Base-by-base conservation (phyloP, 2,113 vertebrate genomes). In the Pyrgilauda ruficollis region DNA sequence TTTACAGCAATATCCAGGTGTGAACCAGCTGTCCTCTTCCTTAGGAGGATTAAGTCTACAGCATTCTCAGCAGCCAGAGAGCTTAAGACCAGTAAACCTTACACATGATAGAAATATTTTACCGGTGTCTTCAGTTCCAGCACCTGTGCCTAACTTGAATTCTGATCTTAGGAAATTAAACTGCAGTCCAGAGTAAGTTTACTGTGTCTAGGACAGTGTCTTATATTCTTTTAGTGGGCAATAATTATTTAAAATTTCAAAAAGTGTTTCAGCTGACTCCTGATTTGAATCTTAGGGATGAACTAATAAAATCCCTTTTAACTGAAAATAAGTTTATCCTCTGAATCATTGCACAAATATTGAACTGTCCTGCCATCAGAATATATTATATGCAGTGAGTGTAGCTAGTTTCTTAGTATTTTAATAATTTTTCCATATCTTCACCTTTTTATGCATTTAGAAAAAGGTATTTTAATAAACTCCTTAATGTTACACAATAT, bases 181-280 rank as follows among this genome's bases (percentile, higher is more conserved):
- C 98, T 99, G 99, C 97, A 99, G 98, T 96, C 98, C 99, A 46
- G 98, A 99, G 99, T 99, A 98, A 98, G 99, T 98, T 78, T 95
- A 81, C 53, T 67, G 59, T 83, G 46, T 75, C n/a, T 82, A 63
- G 43, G 80, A 39, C 15, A 72, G 15, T 9, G 22, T 43, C 52
- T 72, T 53, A 14, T 0, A 6, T 50, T 80, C 13, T 89, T 67
- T 84, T 37, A 52, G 20, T 75, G 27, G 37, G 10, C 56, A 46
- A 11, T 62, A 27, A 68, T 82, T 53, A 84, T 43, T 67, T 90
- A 7, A 67, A 70, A 7, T 55, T 14, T 68, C 37, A 68, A 74
- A 63, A 76, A 87, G 31, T 3, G 5, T 44, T 27, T 84, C 23
- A 94, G 56, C 16, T 21, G 28, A 62, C 18, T 63, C 23, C 53